These are phyloP conservation scores for Caenorhabditis sp. DNA, from an alignment of 2,888 invertebrate genomes.

Conservation along the genomic window DNA sequence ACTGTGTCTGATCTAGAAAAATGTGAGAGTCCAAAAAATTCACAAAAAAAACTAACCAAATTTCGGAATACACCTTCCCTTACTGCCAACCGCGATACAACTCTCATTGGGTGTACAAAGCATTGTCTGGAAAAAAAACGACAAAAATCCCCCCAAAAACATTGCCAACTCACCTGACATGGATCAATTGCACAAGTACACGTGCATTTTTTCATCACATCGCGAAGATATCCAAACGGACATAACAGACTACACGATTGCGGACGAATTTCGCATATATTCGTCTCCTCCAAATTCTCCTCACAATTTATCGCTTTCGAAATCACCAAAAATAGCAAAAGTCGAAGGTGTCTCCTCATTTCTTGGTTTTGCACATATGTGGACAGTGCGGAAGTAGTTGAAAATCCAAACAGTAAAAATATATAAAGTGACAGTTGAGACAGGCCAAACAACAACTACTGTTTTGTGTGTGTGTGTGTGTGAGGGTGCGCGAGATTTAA, in stretches of 20 bases:
- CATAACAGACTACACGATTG: slow-evolving; percentile 51
- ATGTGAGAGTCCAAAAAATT: too few relatives aligned
- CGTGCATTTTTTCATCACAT: slow-evolving; percentile 25
- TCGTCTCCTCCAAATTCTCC: not conserved
- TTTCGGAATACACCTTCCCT: slow-evolving; percentile 52
- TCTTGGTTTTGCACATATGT: not conserved
- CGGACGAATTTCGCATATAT: slow-evolving; percentile 45
- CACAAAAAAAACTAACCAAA: slow-evolving; percentile 44
- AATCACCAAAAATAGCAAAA: not conserved
- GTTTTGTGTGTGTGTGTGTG: not conserved
- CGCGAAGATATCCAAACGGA: slow-evolving; percentile 51
- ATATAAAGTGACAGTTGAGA: not conserved
- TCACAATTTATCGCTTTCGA: not conserved
- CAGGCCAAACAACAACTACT: not conserved
- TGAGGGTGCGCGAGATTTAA: not conserved
- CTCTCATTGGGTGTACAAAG: slow-evolving; percentile 52
- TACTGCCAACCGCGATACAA: slow-evolving; percentile 48
- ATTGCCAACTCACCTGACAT: slow-evolving; percentile 56
- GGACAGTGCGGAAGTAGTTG: not conserved
- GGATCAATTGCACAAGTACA: slow-evolving; percentile 60
- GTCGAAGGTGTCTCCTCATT: not conserved
- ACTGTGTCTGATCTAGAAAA: too few relatives aligned
- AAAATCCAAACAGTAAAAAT: not conserved
- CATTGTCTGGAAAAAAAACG: too few relatives aligned
- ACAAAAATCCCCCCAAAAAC: too few relatives aligned